These are phyloP conservation scores for Euleptes europaea DNA, from an alignment of 2,113 vertebrate species.

Conservation along the genomic window DNA sequence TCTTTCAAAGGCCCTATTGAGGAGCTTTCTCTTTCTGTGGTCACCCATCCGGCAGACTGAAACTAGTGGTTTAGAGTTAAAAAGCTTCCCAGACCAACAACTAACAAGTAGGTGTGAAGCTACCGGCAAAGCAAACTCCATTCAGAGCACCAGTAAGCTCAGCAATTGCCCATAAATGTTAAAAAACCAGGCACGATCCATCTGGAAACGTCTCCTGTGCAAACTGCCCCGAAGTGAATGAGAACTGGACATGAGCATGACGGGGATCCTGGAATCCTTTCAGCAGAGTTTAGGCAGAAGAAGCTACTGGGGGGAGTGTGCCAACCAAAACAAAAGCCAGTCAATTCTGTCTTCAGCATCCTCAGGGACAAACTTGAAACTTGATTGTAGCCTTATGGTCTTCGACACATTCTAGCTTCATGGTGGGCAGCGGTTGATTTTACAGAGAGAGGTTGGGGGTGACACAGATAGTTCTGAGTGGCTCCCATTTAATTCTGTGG, in stretches of 20 bases:
- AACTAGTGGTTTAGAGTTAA: neutral
- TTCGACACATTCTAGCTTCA: too few relatives aligned
- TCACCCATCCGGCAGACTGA: fast-evolving
- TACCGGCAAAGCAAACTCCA: neutral
- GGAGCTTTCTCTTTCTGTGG: neutral
- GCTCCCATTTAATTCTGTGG: too few relatives aligned
- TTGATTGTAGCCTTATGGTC: neutral
- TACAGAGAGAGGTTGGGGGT: too few relatives aligned
- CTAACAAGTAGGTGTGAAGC: fast-evolving
- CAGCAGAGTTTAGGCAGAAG: neutral
- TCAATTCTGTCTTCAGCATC: neutral
- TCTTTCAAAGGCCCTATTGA: neutral
- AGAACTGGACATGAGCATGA: neutral
- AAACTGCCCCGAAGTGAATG: neutral
- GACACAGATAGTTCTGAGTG: too few relatives aligned
- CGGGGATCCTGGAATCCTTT: neutral
- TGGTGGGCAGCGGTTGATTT: too few relatives aligned
- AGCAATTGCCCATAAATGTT: fast-evolving
- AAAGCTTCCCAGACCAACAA: neutral
- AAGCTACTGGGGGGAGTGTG: neutral
- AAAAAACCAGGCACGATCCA: neutral
- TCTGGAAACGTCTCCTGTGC: neutral
- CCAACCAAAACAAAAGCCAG: neutral
- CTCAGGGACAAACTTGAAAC: neutral
- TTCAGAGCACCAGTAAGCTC: neutral